Conservation (phyloP, 2,113 vertebrate genomes). For the Caranx melampygus region DNA sequence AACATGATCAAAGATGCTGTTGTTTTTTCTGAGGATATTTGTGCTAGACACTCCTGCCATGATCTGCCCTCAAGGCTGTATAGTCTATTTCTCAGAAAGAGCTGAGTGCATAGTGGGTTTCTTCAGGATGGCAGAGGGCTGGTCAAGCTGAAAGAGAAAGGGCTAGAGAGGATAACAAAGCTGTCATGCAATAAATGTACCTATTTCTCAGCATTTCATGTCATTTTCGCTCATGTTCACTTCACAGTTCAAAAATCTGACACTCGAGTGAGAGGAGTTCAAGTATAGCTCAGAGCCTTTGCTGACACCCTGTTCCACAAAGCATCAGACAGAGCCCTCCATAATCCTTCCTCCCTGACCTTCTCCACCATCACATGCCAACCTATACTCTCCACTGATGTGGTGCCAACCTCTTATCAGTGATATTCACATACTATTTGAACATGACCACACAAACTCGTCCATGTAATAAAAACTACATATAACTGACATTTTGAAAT, state of each 20-base stretch:
- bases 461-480: background rate
- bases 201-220: background rate
- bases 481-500: too few species aligned
- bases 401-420: background rate
- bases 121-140: background rate
- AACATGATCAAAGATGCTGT: constrained; percentile 32
- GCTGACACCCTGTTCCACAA: background rate
- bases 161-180: background rate
- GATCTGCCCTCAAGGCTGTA: constrained; percentile 19
- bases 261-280: background rate
- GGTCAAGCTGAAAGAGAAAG: constrained; percentile 33
- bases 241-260: constrained; percentile 5
- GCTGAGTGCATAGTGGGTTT: background rate
- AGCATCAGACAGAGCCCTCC: background rate
- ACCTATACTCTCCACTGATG: background rate
- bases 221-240: background rate
- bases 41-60: background rate
- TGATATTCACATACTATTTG: background rate
- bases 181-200: background rate
- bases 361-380: background rate
- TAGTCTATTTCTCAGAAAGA: background rate
- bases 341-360: background rate
- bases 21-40: constrained; percentile 14
- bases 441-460: background rate
- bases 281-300: background rate